These are phyloP conservation scores for Lysiphlebus fabarum DNA, from an alignment of 1,140 invertebrate species.

Conservation along the genomic window DNA sequence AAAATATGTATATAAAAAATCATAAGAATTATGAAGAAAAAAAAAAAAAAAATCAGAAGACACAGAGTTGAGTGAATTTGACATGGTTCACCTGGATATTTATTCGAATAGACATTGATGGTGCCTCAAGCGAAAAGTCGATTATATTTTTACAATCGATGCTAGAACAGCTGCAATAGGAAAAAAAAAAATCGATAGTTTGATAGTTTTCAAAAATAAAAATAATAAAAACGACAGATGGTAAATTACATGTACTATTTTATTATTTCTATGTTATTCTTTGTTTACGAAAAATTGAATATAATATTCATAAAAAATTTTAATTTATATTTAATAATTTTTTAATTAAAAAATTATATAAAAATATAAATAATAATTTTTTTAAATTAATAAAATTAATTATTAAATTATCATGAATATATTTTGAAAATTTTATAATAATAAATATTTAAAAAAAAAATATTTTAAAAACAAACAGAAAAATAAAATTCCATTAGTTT, in stretches of 20 bases:
- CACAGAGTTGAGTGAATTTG: background rate
- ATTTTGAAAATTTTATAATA: too few species aligned
- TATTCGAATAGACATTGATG: background rate
- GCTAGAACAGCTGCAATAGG: slow-evolving; percentile 2
- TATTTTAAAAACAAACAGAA: too few species aligned
- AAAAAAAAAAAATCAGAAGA: background rate
- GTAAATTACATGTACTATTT: slow-evolving; percentile 1
- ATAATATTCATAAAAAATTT: too few species aligned
- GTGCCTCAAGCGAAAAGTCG: background rate
- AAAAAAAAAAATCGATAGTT: slow-evolving; percentile 2
- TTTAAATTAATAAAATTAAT: too few species aligned
- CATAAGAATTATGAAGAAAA: background rate
- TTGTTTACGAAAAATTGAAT: too few species aligned
- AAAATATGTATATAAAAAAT: too few species aligned
- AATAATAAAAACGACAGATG: slow-evolving; percentile 7
- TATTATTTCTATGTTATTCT: background rate
- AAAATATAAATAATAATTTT: too few species aligned
- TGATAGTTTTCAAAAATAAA: background rate
- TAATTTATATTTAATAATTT: too few species aligned
- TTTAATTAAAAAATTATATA: too few species aligned
- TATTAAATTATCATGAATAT: too few species aligned
- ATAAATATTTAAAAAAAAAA: too few species aligned
- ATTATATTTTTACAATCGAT: slow-evolving; percentile 13
- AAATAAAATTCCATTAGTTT: too few species aligned
- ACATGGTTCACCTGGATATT: background rate